These are phyloP conservation scores for Pseudomyrmex pallidus DNA, from an alignment of 1,140 invertebrate genomes.

Conservation along the genomic window DNA sequence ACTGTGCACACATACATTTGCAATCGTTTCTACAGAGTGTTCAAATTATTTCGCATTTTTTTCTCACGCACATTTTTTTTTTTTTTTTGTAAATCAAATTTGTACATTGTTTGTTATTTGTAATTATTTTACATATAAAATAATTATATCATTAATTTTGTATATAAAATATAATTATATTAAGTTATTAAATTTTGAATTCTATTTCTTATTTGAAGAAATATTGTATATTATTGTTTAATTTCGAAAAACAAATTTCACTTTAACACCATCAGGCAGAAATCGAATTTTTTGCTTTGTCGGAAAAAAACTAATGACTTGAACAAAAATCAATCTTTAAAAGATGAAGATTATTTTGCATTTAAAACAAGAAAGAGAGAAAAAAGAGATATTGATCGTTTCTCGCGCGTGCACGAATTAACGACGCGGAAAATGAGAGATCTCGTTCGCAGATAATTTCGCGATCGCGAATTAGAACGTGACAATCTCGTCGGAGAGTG, in stretches of 20 bases:
- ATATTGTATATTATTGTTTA: no score
- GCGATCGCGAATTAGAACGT: constrained; percentile 49
- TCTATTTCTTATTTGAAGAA: no score
- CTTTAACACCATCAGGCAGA: no score
- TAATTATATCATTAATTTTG: no score
- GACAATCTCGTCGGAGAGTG: constrained; percentile 33
- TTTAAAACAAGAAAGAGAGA: constrained; percentile 3
- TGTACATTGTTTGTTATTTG: no score
- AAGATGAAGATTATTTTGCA: constrained; percentile 25
- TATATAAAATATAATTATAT: no score
- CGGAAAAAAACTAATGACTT: constrained; percentile 29
- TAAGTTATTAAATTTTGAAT: no score
- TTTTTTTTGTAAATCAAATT: no score
- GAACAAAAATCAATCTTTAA: constrained; percentile 18
- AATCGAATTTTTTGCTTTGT: no score
- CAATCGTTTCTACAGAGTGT: background rate
- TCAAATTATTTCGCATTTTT: background rate
- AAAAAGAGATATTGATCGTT: constrained; percentile 34
- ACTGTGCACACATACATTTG: background rate
- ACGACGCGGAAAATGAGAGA: constrained; percentile 47
- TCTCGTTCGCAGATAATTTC: constrained; percentile 43
- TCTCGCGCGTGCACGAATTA: constrained; percentile 26
- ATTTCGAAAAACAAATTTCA: no score
- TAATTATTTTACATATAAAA: no score
- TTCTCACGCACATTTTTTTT: background rate